phyloP scores from a whole-genome alignment of 2,113 vertebrate genomes.

The Neomonachus schauinslandi region DNA sequence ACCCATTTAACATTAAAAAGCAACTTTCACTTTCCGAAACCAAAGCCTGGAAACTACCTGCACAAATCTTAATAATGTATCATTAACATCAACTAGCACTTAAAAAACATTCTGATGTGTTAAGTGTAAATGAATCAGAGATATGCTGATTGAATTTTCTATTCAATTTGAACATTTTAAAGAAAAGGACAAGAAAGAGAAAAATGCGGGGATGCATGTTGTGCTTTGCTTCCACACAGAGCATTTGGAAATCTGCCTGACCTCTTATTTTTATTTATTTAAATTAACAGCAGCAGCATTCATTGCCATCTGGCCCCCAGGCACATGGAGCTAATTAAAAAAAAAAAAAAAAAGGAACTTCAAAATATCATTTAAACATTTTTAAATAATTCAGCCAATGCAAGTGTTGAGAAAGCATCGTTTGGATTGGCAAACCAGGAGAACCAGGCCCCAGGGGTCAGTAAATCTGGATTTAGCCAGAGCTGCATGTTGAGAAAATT shows the following conservation, averaged over 20 bases:
- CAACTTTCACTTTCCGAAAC: background rate
- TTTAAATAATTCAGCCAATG: constrained; percentile 58
- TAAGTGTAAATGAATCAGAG: constrained; percentile 23
- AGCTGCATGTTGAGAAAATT: background rate
- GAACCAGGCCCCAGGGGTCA: background rate
- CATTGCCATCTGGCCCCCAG: constrained; percentile 50
- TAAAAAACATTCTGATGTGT: constrained; percentile 18
- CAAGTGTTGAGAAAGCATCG: constrained; percentile 30
- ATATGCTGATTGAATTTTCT: background rate
- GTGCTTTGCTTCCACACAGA: constrained; percentile 19
- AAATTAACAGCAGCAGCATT: constrained; percentile 34
- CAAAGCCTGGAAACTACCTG: background rate
- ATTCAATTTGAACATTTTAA: background rate
- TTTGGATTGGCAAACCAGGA: background rate
- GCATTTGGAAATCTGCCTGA: constrained; percentile 57
- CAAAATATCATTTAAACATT: constrained; percentile 64
- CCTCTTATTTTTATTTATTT: constrained; percentile 71
- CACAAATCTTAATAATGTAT: constrained; percentile 16
- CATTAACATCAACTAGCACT: background rate
- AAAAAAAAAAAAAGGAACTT: background rate
- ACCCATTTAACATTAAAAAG: background rate
- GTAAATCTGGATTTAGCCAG: background rate
- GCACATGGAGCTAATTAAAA: constrained; percentile 15
- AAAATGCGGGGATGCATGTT: background rate
- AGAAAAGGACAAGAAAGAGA: background rate